Evolutionary conservation across 2,113 vertebrate genomes (phyloP).

Genomic region (Rhea pennata): DNA sequence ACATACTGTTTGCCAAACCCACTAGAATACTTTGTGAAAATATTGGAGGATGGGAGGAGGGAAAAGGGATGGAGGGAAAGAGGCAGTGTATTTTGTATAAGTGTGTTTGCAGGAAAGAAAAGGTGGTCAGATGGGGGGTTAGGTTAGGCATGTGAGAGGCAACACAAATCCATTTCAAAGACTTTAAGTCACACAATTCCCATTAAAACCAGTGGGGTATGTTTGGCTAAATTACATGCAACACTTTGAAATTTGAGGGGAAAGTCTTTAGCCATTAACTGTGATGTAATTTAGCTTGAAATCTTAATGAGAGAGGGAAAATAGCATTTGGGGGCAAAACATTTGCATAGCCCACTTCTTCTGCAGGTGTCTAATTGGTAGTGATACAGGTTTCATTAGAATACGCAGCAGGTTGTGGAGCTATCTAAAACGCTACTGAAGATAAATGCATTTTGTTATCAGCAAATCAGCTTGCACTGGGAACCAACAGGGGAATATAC

Average conservation of each 20-base stretch:
- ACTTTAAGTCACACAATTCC: not conserved
- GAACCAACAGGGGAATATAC: not conserved
- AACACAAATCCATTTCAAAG: constrained; percentile 4
- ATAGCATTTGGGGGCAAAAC: constrained; percentile 14
- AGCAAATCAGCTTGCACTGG: not conserved
- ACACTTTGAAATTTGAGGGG: not conserved
- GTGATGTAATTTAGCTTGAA: constrained; percentile 54
- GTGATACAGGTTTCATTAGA: constrained; percentile 62
- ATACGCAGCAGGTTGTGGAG: constrained; percentile 46
- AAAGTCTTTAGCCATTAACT: constrained; percentile 42
- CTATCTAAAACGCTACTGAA: constrained; percentile 33
- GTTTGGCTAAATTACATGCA: not conserved
- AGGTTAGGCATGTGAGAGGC: not conserved
- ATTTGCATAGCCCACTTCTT: constrained; percentile 62
- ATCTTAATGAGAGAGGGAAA: constrained; percentile 59
- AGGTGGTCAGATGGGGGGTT: not conserved
- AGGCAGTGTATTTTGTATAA: not conserved
- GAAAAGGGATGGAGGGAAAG: not conserved
- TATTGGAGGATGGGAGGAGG: not conserved
- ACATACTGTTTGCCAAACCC: constrained; percentile 23
- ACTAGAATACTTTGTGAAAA: not conserved
- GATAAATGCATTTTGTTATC: constrained; percentile 45
- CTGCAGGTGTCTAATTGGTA: constrained; percentile 66
- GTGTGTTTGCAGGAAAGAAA: not conserved
- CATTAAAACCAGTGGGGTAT: constrained; percentile 15